phyloP scores from a whole-genome alignment of 2,113 vertebrate genomes.

The Takifugu flavidus region DNA sequence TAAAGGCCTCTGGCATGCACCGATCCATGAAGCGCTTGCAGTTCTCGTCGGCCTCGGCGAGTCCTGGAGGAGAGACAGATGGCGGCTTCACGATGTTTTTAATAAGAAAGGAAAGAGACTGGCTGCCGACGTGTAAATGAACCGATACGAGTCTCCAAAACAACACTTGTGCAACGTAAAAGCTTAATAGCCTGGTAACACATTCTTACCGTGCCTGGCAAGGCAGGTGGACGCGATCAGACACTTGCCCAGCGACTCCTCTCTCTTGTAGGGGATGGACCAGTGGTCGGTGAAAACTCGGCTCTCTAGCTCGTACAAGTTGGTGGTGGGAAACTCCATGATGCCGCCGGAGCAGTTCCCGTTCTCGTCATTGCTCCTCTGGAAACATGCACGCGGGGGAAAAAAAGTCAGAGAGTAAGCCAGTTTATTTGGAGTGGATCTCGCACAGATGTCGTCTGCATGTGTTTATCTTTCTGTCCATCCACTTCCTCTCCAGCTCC shows the following conservation, averaged over 20 bases:
- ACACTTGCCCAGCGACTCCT: conserved; percentile 97
- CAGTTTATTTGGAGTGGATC: no score
- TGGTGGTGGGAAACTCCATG: conserved; percentile 98
- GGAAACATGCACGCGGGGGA: conserved; percentile 44
- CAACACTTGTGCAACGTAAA: conserved; percentile 9
- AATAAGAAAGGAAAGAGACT: neutral
- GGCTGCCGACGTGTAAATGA: neutral
- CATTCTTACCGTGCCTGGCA: conserved; percentile 85
- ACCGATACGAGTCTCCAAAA: conserved; percentile 20
- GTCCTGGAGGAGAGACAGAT: conserved; percentile 75
- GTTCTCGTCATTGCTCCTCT: conserved; percentile 94
- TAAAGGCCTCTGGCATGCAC: conserved; percentile 99
- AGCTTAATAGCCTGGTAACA: conserved; percentile 11
- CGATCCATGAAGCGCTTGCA: conserved; percentile 96
- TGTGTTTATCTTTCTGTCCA: conserved; percentile 7
- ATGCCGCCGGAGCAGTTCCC: conserved; percentile 93
- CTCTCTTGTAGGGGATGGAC: conserved; percentile 98
- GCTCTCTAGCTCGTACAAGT: conserved; percentile 96
- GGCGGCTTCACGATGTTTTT: neutral
- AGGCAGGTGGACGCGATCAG: conserved; percentile 93
- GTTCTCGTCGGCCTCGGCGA: conserved; percentile 96
- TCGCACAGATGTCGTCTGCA: no score
- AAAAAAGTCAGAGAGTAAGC: neutral
- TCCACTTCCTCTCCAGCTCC: neutral
- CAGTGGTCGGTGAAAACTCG: conserved; percentile 97